phyloP scores from a whole-genome alignment of 2,113 vertebrate species.

The Vidua chalybeata region DNA sequence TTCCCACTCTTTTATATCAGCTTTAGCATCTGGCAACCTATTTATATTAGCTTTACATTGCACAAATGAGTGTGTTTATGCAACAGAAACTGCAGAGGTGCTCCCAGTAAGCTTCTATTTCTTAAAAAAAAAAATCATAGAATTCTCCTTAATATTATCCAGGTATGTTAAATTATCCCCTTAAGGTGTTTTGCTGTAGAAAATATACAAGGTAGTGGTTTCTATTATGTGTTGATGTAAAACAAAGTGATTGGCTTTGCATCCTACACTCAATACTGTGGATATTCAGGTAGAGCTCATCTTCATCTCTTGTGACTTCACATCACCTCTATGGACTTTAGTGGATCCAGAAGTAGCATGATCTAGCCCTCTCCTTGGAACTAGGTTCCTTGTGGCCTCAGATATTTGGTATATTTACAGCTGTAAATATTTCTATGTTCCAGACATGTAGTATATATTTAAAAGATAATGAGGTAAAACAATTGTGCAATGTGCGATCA shows the following conservation, averaged over 20 bases:
- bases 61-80: background rate
- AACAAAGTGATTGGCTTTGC: background rate
- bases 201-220: background rate
- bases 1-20: background rate
- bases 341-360: background rate
- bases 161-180: background rate
- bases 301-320: background rate
- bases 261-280: background rate
- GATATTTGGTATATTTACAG: background rate
- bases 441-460: background rate
- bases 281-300: background rate
- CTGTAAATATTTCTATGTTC: background rate
- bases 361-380: background rate
- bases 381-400: background rate
- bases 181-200: background rate
- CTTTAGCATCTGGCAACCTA: background rate
- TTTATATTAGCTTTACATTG: background rate
- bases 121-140: background rate
- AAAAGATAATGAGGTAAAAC: conserved; percentile 22
- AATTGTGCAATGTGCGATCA: background rate
- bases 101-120: background rate
- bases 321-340: background rate
- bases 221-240: background rate
- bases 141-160: background rate
- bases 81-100: background rate